Evolutionary conservation across 2,113 vertebrate species (phyloP), one percentile per base, ranked within the genome.

Genomic region (Crypturellus undulatus): DNA sequence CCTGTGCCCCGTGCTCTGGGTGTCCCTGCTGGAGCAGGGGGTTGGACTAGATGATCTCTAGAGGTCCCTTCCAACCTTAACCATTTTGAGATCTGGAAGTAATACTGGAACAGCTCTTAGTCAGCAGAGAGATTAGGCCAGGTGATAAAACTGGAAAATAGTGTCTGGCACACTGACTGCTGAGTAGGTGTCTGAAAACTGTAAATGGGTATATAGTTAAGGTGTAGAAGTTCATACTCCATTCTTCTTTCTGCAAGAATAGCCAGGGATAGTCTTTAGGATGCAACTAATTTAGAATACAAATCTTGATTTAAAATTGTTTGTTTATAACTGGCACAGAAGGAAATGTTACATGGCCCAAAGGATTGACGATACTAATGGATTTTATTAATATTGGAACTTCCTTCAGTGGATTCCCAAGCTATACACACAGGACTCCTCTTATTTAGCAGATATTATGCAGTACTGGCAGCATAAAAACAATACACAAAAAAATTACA

Each of bases 251-350:
- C 40, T 90, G 47, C 85, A 32, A 59, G 84, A 85, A 63, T 62
- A 84, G 76, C 80, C 71, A 88, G 49, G 21, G 49, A 10, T 49
- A 24, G 10, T 49, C 49, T 90, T 90, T 83, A 88, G 65, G 40
- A 79, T 82, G 80, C 70, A 89, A 76, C 67, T 95, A 73, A 93
- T 96, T 92, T 79, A 81, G 93, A 81, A 91, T 63, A 62, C 43
- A 77, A 77, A 20, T 49, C 40, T 70, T 91, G 51, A 95, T 43
- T 17, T 43, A 43, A 43, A 91, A 43, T 83, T 94, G 79, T 91
- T 95, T 65, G 72, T 90, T 94, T 95, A 94, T 82, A 75, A 92
- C 51, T 25, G 19, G 28, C 0, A 0, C 87, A 67, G 77, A 91
- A 89, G 68, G 75, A 89, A 92, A 70, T 59, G 56, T 88, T 94